Conservation (phyloP, 2,113 vertebrate genomes). For the Solea solea region DNA sequence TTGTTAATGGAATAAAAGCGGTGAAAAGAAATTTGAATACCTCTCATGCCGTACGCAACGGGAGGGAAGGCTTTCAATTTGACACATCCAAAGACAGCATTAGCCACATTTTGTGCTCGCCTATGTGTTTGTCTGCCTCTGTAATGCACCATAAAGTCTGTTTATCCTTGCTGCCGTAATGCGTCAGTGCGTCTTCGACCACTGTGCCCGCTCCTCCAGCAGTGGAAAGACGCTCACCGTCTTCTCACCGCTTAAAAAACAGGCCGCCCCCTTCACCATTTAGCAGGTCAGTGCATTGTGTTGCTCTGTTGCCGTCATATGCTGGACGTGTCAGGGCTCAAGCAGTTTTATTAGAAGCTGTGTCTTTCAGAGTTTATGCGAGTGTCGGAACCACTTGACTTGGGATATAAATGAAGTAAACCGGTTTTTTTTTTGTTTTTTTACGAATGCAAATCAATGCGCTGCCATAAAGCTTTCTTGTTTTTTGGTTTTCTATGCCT, state of each 20-base stretch:
- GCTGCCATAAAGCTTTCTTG: too few relatives aligned
- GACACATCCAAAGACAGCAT: slow-evolving; percentile 45
- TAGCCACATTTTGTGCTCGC: slow-evolving; percentile 36
- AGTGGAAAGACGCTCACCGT: slow-evolving; percentile 27
- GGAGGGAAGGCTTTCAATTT: slow-evolving; percentile 70
- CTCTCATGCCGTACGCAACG: slow-evolving; percentile 49
- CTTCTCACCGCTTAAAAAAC: slow-evolving; percentile 50
- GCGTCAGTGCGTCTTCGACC: slow-evolving; percentile 51
- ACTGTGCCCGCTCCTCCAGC: slow-evolving; percentile 57
- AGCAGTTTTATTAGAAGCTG: slow-evolving; percentile 67
- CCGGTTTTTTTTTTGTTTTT: too few relatives aligned
- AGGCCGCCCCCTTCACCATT: slow-evolving; percentile 41
- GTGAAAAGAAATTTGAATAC: slow-evolving; percentile 42
- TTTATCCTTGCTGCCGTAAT: slow-evolving; percentile 68
- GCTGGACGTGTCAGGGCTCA: slow-evolving; percentile 71
- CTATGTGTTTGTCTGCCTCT: slow-evolving; percentile 49
- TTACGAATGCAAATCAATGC: too few relatives aligned
- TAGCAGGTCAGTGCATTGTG: slow-evolving; percentile 55
- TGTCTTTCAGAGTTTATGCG: slow-evolving; percentile 50
- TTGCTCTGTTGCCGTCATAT: slow-evolving; percentile 39
- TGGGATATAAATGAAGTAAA: slow-evolving; percentile 32
- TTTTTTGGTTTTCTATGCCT: too few relatives aligned
- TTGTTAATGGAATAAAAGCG: slow-evolving; percentile 34
- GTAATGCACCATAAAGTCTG: slow-evolving; percentile 78
- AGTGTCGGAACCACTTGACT: slow-evolving; percentile 57